Percentiles rank a stretch among this genome's conserved stretches.
Evolutionary conservation across 2,797 vertebrate genomes (phyloP).

Genomic region (Pachyuromys duprasi): DNA sequence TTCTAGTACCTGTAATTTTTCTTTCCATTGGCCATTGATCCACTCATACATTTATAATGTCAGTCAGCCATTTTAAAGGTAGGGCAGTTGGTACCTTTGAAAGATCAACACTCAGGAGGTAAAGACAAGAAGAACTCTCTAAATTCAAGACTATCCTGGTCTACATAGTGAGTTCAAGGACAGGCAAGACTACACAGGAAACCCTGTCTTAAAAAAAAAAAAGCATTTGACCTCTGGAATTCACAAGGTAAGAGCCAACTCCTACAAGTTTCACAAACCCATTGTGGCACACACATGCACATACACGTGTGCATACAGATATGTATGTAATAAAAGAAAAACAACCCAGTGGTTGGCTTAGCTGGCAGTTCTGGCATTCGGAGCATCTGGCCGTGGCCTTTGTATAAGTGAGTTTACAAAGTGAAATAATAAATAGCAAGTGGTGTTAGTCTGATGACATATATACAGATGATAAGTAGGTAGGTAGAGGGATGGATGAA

Average conservation of each 20-base stretch:
- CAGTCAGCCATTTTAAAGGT: too few relatives aligned
- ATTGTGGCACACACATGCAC: background rate
- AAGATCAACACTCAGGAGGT: background rate
- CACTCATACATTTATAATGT: too few relatives aligned
- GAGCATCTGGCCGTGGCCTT: background rate
- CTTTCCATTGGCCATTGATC: background rate
- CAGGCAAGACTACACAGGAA: background rate
- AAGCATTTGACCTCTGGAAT: background rate
- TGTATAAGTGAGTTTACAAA: background rate
- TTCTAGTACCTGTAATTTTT: background rate
- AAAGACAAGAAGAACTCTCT: background rate
- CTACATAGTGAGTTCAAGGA: background rate
- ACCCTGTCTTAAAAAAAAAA: background rate
- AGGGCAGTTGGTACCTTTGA: too few relatives aligned
- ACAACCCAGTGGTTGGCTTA: background rate
- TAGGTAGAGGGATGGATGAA: rapidly evolving
- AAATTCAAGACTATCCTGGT: background rate
- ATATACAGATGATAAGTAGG: background rate
- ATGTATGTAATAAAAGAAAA: background rate
- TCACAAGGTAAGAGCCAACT: background rate
- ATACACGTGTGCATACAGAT: background rate
- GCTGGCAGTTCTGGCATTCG: background rate
- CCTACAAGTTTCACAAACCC: background rate
- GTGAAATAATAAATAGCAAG: background rate
- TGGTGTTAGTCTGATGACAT: background rate